These are phyloP conservation scores for Callyntrura sp. DNA, from an alignment of 2,888 invertebrate genomes.

Conservation along the genomic window DNA sequence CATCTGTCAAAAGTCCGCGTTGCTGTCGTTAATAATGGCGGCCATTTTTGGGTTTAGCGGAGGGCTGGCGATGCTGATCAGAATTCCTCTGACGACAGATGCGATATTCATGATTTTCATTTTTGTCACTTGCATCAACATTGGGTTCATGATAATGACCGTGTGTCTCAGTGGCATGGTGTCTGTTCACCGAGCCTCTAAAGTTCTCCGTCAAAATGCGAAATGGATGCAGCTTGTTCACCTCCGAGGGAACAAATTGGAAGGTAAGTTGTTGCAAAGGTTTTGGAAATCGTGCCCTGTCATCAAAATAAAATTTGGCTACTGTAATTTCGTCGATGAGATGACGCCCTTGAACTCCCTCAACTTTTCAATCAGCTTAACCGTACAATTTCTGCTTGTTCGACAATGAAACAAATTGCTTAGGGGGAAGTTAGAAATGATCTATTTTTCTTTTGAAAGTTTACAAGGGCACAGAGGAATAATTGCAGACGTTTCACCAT, in stretches of 20 bases:
- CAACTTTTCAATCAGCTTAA: conserved; percentile 14
- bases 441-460: too few relatives aligned
- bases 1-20: conserved; percentile 15
- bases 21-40: conserved; percentile 13
- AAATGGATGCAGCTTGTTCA: background rate
- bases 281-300: conserved; percentile 4
- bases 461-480: too few relatives aligned
- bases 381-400: conserved; percentile 30
- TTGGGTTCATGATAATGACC: background rate
- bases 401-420: too few relatives aligned
- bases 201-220: background rate
- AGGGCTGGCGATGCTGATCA: conserved; percentile 41
- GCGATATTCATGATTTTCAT: background rate
- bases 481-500: background rate
- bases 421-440: too few relatives aligned
- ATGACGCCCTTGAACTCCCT: conserved; percentile 26
- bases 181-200: background rate
- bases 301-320: conserved; percentile 35
- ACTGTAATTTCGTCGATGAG: conserved; percentile 30
- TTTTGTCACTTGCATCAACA: background rate
- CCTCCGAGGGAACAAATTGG: background rate
- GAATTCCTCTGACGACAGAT: conserved; percentile 3
- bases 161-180: conserved; percentile 42
- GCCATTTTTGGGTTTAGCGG: conserved; percentile 8
- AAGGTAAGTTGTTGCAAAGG: background rate